These are phyloP conservation scores for Bombyx huttoni DNA, from an alignment of 2,888 invertebrate species.

Conservation along the genomic window DNA sequence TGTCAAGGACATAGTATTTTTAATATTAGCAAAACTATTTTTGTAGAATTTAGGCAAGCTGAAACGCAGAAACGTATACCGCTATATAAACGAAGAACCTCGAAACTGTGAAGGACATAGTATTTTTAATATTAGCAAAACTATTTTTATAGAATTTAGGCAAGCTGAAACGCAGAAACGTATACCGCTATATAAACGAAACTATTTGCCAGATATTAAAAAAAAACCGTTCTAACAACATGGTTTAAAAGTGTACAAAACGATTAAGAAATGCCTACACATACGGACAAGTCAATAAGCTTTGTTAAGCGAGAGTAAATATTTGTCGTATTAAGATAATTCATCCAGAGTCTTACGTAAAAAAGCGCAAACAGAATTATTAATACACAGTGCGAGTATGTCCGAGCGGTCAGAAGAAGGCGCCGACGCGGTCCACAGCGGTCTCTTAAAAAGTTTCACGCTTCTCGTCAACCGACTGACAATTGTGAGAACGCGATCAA, in stretches of 20 bases:
- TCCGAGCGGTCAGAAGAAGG: slow-evolving; percentile 25
- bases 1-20: too few species aligned
- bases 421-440: slow-evolving; percentile 32
- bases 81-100: slow-evolving; percentile 43
- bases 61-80: slow-evolving; percentile 20
- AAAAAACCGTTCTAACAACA: slow-evolving; percentile 36
- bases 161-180: slow-evolving; percentile 6
- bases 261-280: slow-evolving; percentile 30
- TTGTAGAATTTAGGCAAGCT: background rate
- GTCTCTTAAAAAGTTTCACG: slow-evolving; percentile 53
- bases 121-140: too few species aligned
- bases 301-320: slow-evolving; percentile 40
- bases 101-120: too few species aligned
- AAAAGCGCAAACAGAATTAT: slow-evolving; percentile 36
- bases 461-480: slow-evolving; percentile 57
- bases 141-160: background rate
- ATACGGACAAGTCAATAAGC: slow-evolving; percentile 38
- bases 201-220: slow-evolving; percentile 24
- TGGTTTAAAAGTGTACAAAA: slow-evolving; percentile 27
- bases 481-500: slow-evolving; percentile 71
- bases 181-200: slow-evolving; percentile 42
- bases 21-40: background rate
- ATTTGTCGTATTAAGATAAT: slow-evolving; percentile 57
- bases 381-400: background rate
- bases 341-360: slow-evolving; percentile 30